Percentiles rank a stretch among this genome's conserved stretches.
phyloP scores from a whole-genome alignment of 2,888 invertebrate genomes.

The Hydroisotoma schaefferi region DNA sequence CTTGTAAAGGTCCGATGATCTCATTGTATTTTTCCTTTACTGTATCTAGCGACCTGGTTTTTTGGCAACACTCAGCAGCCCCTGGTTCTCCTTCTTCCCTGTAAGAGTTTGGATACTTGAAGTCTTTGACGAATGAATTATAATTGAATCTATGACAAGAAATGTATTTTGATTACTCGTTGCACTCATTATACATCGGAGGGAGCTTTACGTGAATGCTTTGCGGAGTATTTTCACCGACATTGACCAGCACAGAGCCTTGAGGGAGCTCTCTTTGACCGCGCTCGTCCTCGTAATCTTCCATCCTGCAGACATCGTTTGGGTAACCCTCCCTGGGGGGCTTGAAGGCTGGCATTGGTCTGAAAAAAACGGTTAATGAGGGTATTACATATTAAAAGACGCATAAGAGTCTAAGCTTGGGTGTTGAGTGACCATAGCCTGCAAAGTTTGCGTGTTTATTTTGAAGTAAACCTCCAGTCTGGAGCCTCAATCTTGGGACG shows the following conservation, averaged over 20 bases:
- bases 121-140: not conserved
- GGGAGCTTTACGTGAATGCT: conserved; percentile 21
- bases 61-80: conserved; percentile 31
- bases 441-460: not conserved
- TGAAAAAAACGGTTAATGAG: conserved; percentile 12
- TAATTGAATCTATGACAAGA: too few relatives aligned
- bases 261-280: conserved; percentile 18
- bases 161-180: not conserved
- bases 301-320: conserved; percentile 38
- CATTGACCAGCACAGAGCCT: conserved; percentile 23
- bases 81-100: conserved; percentile 13
- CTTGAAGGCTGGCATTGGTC: conserved; percentile 42
- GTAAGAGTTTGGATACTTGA: not conserved
- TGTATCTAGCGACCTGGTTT: conserved; percentile 28
- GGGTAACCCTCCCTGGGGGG: conserved; percentile 46
- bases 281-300: conserved; percentile 29
- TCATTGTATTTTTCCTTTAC: conserved; percentile 26
- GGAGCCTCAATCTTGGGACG: conserved; percentile 38
- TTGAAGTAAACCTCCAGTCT: conserved; percentile 31
- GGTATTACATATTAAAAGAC: not conserved
- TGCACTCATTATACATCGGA: conserved; percentile 7
- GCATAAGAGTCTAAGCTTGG: not conserved
- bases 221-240: conserved; percentile 27
- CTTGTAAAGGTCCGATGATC: conserved; percentile 5
- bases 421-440: not conserved